Conservation (phyloP, 2,113 vertebrate genomes). For the Pangasianodon hypophthalmus region DNA sequence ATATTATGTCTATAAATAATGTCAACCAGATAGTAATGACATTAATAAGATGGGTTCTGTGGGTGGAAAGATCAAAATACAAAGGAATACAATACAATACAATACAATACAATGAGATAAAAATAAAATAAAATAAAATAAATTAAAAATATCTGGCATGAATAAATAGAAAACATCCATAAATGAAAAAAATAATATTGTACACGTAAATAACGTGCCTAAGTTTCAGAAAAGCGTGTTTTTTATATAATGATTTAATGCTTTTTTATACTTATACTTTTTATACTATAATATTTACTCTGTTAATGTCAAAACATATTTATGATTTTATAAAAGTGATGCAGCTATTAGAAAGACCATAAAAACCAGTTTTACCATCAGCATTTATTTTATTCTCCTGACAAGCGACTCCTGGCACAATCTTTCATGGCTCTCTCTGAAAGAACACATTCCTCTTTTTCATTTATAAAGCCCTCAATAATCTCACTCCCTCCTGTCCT, state of each 20-base stretch:
- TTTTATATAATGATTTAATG: background rate
- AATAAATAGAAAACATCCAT: background rate
- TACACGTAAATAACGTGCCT: background rate
- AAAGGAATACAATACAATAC: background rate
- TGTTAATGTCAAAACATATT: background rate
- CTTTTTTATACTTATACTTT: background rate
- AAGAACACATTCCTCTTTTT: background rate
- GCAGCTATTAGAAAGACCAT: background rate
- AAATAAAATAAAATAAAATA: too few relatives aligned
- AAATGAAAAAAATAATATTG: background rate
- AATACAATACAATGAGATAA: too few relatives aligned
- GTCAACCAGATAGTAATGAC: background rate
- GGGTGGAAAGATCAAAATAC: background rate
- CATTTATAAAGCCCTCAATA: background rate
- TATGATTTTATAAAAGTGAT: background rate
- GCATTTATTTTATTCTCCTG: background rate
- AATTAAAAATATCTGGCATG: background rate
- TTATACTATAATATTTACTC: too few relatives aligned
- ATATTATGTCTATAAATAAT: background rate
- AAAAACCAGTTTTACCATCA: background rate
- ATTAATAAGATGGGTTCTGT: background rate
- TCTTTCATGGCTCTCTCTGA: background rate
- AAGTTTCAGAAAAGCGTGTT: background rate
- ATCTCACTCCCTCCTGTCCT: background rate
- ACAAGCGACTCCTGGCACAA: background rate